Base-by-base conservation (phyloP, 2,888 invertebrate genomes). In the Frankliniella fusca region DNA sequence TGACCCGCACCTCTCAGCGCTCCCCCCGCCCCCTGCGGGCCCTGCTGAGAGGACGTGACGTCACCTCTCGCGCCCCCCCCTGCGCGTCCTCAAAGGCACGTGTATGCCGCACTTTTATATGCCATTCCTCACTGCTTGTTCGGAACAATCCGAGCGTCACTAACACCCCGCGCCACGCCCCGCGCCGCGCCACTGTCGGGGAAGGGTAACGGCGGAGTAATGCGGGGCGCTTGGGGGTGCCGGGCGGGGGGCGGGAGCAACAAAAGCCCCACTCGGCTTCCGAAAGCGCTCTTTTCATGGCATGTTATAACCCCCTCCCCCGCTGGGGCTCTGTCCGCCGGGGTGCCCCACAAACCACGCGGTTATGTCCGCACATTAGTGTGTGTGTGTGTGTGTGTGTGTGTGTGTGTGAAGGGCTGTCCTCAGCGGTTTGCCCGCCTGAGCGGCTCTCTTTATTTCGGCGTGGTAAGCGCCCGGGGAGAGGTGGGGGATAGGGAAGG, bases 231-330 rank as follows among this genome's bases (percentile, higher is more conserved):
- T 2, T 8, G 23, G 70, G 23, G 70, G 27, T 20, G 23, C n/a
- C 20, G 15, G 54, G 65, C 18, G 65, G 65, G 65, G 70, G 54
- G 54, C 5, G 2, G 54, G 54, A 9, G 54, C 12, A n/a, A 61
- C 61, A 61, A 61, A 61, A 27, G 70, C 70, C 70, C 70, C 70
- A 76, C 70, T 76, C 70, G 12, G 61, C 61, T 61, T n/a, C 61
- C 61, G 27, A 76, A n/a, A 27, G 23, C 27, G 70, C 70, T 76
- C 70, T 23, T 76, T 76, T 76, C 70, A 23, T 76, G 70, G 70
- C 70, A 76, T 54, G 54, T 54, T 54, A 54, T 54, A 15, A 54
- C 54, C 54, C 18, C 54, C 54, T 20, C 54, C 54, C 18, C 38
- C 38, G 61, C 38, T 15, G 15, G 61, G 20, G 61, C 15, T 61